Evolutionary conservation across 2,797 vertebrate species (phyloP).

Genomic region (Masticophis lateralis): DNA sequence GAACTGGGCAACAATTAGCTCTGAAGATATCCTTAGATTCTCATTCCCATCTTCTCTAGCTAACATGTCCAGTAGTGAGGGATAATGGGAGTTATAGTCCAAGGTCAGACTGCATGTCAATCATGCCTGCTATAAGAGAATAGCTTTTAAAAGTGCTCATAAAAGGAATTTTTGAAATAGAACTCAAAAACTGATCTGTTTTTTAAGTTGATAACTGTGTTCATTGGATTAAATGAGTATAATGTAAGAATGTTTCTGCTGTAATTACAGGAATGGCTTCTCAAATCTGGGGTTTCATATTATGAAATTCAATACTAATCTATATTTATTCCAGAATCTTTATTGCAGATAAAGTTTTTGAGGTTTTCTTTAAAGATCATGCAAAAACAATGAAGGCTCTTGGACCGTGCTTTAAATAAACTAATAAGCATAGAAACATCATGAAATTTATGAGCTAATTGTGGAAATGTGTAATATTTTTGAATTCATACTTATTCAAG

Average conservation of each 20-base stretch:
- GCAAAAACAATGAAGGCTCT: neutral
- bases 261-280: neutral
- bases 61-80: neutral
- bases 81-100: neutral
- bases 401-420: neutral
- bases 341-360: neutral
- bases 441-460: neutral
- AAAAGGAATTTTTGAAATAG: neutral
- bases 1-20: neutral
- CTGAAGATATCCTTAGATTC: neutral
- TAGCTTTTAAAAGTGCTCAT: neutral
- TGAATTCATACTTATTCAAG: neutral
- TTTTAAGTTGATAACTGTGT: neutral
- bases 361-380: neutral
- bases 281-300: neutral
- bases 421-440: neutral
- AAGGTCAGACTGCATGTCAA: neutral
- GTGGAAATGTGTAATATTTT: neutral
- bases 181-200: neutral
- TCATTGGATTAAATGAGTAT: neutral
- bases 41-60: neutral
- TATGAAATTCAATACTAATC: neutral
- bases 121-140: neutral
- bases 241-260: neutral
- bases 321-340: neutral